phyloP scores from a whole-genome alignment of 2,797 vertebrate genomes.

The Eleutherodactylus coqui region DNA sequence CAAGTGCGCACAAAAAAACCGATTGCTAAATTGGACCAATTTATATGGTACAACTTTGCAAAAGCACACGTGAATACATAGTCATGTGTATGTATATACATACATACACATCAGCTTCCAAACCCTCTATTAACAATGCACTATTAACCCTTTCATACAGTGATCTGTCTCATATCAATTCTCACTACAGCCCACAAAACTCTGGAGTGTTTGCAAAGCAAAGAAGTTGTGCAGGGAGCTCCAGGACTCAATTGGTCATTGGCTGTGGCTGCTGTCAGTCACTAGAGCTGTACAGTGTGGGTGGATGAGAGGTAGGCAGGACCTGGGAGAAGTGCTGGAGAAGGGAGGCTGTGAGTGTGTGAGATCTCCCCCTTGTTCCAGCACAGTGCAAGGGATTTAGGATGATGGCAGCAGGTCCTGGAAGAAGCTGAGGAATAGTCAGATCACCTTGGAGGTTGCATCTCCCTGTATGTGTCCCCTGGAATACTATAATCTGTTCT shows the following conservation, averaged over 20 bases:
- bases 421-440: constrained; percentile 22
- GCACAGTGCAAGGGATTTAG: constrained; percentile 7
- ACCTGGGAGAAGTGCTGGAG: not conserved
- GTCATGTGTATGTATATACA: too few relatives aligned
- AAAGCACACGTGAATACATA: too few relatives aligned
- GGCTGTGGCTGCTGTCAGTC: constrained; percentile 40
- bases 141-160: not conserved
- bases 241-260: constrained; percentile 16
- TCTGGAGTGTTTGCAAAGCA: too few relatives aligned
- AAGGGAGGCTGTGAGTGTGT: not conserved
- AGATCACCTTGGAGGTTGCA: constrained; percentile 17
- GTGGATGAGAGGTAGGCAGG: constrained; percentile 17
- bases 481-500: not conserved
- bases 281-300: not conserved
- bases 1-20: too few relatives aligned
- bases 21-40: too few relatives aligned
- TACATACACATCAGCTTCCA: too few relatives aligned
- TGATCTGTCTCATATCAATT: not conserved
- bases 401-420: constrained; percentile 26
- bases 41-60: too few relatives aligned
- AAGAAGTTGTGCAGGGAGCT: constrained; percentile 1
- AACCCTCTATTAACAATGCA: not conserved
- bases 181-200: not conserved
- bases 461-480: constrained; percentile 3
- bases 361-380: not conserved